Base-by-base conservation (phyloP, 2,797 vertebrate species). In the Sebastes taczanowskii region DNA sequence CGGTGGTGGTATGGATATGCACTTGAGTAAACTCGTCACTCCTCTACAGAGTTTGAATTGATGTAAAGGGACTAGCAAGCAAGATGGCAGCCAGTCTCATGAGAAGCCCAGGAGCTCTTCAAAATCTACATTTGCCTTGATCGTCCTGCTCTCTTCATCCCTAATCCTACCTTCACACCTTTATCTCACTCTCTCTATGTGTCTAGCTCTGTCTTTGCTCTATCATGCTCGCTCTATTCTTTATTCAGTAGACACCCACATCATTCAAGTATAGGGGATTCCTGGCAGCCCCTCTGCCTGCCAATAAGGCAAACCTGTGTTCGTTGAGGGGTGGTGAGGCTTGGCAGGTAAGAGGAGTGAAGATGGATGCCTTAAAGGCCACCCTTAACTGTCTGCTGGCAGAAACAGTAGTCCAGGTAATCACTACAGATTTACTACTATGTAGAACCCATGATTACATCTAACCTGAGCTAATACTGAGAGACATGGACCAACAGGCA, bases 311-410 rank as follows among this genome's bases (percentile, higher is more conserved):
- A 61, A 77, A 67, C 75, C 83, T 64, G 73, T 74, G 81, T 69
- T 87, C 52, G 34, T 14, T 75, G 82, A 82, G 67, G 82, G 71
- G 71, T 71, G 82, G 74, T 20, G 55, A 86, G 67, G 60, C 71
- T 62, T 74, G 81, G 56, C 73, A 71, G 25, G 72, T 66, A 30
- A 62, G 77, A 63, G 7, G 35, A 84, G 75, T 10, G 16, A 84
- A 87, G 85, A 92, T 65, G 56, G 80, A 86, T 86, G 79, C 60
- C 72, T 77, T 70, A 59, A 77, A 87, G 68, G 55, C 25, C 29
- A 34, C 61, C 27, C 56, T 81, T 67, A 49, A 58, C 14, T 67
- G 56, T 60, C 42, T 76, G 6, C 74, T 62, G 68, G n/a, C 73
- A 81, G 74, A 80, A 78, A 90, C 61, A 80, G 76, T 32, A 59